phyloP scores from a whole-genome alignment of 2,797 vertebrate genomes.

The Enteromius viviparus region DNA sequence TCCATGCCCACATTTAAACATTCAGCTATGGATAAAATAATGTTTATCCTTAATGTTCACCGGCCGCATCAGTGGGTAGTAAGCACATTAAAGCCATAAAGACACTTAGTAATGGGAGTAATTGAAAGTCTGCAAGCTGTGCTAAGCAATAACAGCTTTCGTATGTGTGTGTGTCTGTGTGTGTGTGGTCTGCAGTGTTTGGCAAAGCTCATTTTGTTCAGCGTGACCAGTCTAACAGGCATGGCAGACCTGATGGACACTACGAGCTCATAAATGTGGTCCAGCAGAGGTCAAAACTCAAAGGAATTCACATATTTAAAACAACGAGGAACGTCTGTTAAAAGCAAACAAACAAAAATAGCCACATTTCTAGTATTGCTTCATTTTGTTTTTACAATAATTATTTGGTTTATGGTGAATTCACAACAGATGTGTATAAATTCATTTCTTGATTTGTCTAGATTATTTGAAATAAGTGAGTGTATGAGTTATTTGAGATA shows the following conservation, averaged over 20 bases:
- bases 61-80: slow-evolving; percentile 8
- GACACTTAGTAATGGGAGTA: slow-evolving; percentile 33
- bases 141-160: slow-evolving; percentile 39
- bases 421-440: neutral
- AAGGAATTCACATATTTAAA: slow-evolving; percentile 20
- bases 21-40: neutral
- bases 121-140: slow-evolving; percentile 36
- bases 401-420: neutral
- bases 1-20: slow-evolving; percentile 2
- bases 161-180: slow-evolving; percentile 2
- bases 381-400: neutral
- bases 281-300: slow-evolving; percentile 37
- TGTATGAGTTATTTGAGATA: neutral
- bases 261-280: slow-evolving; percentile 26
- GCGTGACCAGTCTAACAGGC: slow-evolving; percentile 41
- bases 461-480: neutral
- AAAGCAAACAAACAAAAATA: neutral
- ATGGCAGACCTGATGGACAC: slow-evolving; percentile 27
- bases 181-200: slow-evolving; percentile 30
- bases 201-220: slow-evolving; percentile 28
- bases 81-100: slow-evolving; percentile 23
- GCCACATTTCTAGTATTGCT: neutral
- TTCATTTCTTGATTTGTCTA: neutral
- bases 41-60: slow-evolving; percentile 19
- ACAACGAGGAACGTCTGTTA: slow-evolving; percentile 1